phyloP scores from a whole-genome alignment of 2,888 invertebrate genomes.

The Resseliella maxima region DNA sequence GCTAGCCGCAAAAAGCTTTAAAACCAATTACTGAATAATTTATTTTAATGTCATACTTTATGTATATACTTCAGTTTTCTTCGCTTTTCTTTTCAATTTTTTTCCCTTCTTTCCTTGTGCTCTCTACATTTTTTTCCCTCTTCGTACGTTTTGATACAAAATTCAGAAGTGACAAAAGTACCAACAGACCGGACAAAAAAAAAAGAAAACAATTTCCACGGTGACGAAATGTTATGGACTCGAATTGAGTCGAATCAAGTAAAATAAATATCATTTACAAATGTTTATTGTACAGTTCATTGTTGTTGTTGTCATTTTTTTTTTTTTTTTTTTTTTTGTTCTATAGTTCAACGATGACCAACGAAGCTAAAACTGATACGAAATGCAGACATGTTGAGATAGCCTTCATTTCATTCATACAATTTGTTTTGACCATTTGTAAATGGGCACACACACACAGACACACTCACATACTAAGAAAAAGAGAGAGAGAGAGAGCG shows the following conservation, averaged over 20 bases:
- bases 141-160: neutral
- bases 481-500: too few relatives aligned
- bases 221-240: neutral
- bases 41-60: slow-evolving; percentile 38
- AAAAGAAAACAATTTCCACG: neutral
- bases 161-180: neutral
- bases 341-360: neutral
- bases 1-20: neutral
- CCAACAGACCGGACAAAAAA: neutral
- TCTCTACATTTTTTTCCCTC: neutral
- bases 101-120: neutral
- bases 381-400: neutral
- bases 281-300: neutral
- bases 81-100: too few relatives aligned
- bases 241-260: too few relatives aligned
- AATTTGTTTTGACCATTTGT: neutral
- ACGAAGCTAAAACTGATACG: neutral
- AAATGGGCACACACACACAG: too few relatives aligned
- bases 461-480: too few relatives aligned
- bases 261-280: slow-evolving; percentile 14
- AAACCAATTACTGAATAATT: slow-evolving; percentile 30
- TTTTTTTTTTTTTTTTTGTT: neutral
- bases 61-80: neutral
- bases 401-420: neutral
- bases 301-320: too few relatives aligned